These are phyloP conservation scores for Saguinus midas DNA, from an alignment of 2,113 vertebrate genomes.

Conservation along the genomic window DNA sequence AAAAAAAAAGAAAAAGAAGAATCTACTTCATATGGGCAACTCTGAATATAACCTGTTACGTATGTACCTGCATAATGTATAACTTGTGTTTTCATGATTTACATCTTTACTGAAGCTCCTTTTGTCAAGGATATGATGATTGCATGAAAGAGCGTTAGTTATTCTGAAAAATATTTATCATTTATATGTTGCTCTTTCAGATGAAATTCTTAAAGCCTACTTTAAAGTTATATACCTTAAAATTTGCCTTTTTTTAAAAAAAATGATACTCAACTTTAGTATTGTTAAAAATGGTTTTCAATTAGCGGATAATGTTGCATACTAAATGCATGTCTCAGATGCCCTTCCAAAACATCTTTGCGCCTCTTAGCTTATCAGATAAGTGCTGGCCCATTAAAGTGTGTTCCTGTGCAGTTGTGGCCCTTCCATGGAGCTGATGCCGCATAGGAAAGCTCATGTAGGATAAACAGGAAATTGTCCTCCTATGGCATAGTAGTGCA, in stretches of 20 bases:
- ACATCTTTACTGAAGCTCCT: background rate
- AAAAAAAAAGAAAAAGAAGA: background rate
- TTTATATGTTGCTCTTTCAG: background rate
- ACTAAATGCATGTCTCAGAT: constrained; percentile 78
- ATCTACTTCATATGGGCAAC: background rate
- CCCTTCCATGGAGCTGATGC: constrained; percentile 77
- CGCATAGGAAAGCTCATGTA: constrained; percentile 83
- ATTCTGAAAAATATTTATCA: background rate
- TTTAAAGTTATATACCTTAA: constrained; percentile 47
- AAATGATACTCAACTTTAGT: constrained; percentile 25
- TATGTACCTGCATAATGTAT: background rate
- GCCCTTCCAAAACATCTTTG: constrained; percentile 79
- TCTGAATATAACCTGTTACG: background rate
- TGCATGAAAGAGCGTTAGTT: background rate
- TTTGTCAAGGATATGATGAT: background rate
- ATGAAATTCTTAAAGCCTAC: constrained; percentile 12
- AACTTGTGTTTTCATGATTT: background rate
- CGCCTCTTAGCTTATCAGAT: constrained; percentile 82
- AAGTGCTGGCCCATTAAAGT: constrained; percentile 82
- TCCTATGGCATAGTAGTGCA: constrained; percentile 68
- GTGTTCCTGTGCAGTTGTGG: constrained; percentile 78
- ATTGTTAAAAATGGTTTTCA: constrained; percentile 52
- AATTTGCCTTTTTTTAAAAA: constrained; percentile 52
- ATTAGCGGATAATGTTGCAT: constrained; percentile 74
- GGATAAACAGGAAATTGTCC: constrained; percentile 76